phyloP scores from a whole-genome alignment of 2,888 invertebrate species.

The Chloroclystis v-ata region DNA sequence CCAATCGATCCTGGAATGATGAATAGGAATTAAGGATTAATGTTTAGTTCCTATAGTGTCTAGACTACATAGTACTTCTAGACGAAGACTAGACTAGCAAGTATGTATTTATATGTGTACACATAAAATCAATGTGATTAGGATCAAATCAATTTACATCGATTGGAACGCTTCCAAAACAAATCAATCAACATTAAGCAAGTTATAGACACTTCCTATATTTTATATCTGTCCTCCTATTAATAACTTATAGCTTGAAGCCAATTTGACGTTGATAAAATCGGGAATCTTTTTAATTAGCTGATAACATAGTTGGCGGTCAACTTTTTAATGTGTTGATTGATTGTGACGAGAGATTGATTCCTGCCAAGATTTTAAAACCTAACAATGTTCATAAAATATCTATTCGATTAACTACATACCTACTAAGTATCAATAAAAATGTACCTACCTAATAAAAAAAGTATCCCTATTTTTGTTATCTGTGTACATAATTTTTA shows the following conservation, averaged over 20 bases:
- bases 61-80: too few relatives aligned
- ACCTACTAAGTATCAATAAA: neutral
- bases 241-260: slow-evolving; percentile 1
- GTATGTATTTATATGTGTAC: neutral
- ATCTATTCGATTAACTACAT: too few relatives aligned
- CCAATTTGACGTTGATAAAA: neutral
- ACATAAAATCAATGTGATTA: neutral
- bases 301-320: neutral
- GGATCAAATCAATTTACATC: slow-evolving; percentile 3
- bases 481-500: too few relatives aligned
- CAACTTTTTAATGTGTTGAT: neutral
- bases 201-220: slow-evolving; percentile 9
- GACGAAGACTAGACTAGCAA: too few relatives aligned
- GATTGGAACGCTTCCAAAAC: slow-evolving; percentile 19
- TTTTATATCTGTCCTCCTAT: slow-evolving; percentile 2
- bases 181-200: slow-evolving; percentile 12
- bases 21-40: too few relatives aligned
- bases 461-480: too few relatives aligned
- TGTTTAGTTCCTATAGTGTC: too few relatives aligned
- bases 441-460: too few relatives aligned
- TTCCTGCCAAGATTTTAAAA: slow-evolving; percentile 1
- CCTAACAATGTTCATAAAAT: too few relatives aligned
- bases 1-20: slow-evolving; percentile 86
- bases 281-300: neutral
- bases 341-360: neutral